Evolutionary conservation across 2,797 vertebrate genomes (phyloP).

Genomic region (Vespertilio murinus): DNA sequence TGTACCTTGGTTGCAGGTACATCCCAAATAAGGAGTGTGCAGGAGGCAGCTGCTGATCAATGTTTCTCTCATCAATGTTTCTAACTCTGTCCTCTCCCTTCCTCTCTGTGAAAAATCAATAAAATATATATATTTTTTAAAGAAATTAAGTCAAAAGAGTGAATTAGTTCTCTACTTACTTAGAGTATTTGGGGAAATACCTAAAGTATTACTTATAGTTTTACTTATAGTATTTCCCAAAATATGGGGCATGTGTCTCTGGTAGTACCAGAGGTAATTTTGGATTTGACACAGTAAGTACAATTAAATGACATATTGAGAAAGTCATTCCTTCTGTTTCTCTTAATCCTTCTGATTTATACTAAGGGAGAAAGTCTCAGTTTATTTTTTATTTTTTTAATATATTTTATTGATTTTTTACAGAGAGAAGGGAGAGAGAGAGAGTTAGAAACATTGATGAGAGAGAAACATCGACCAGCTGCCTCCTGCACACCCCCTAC

Average conservation of each 20-base stretch:
- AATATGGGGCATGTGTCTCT: not conserved
- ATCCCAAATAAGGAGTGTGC: too few species aligned
- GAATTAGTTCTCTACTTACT: not conserved
- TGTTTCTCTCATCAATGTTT: too few species aligned
- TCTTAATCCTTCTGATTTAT: constrained; percentile 22
- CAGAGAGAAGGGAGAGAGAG: too few species aligned
- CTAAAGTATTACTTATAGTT: not conserved
- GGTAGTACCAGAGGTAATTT: not conserved
- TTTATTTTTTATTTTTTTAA: not conserved
- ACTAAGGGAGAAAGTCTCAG: not conserved
- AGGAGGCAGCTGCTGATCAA: too few species aligned
- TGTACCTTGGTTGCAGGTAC: too few species aligned
- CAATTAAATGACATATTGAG: not conserved
- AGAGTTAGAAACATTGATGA: too few species aligned
- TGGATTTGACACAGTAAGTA: not conserved
- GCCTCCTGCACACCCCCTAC: too few species aligned
- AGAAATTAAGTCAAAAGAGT: constrained; percentile 29
- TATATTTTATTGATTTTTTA: too few species aligned
- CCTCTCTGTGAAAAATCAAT: too few species aligned
- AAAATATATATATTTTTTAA: not conserved
- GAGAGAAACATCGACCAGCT: too few species aligned
- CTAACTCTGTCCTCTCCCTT: too few species aligned
- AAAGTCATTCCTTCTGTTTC: not conserved
- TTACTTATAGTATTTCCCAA: not conserved
- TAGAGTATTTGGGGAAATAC: not conserved